These are phyloP conservation scores for Polypedilum pembai DNA, from an alignment of 1,140 invertebrate genomes.

Conservation along the genomic window DNA sequence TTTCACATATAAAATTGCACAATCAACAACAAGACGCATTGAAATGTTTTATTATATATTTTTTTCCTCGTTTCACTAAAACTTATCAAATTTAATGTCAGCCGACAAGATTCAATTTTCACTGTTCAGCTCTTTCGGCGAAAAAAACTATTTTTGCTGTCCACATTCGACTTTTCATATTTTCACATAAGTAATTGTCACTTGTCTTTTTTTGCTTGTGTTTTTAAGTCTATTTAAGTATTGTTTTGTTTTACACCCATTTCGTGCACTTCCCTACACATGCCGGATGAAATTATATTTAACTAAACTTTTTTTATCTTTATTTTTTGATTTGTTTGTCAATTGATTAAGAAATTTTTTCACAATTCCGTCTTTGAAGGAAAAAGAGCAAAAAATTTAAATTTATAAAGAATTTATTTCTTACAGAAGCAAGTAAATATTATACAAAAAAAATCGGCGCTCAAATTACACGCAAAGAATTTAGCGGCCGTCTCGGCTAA, in stretches of 20 bases:
- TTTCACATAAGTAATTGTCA: too few species aligned
- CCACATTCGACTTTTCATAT: too few species aligned
- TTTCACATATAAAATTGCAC: slow-evolving; percentile 18
- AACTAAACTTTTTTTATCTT: background rate
- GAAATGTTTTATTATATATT: background rate
- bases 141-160: too few species aligned
- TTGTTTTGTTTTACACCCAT: background rate
- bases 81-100: slow-evolving; percentile 6
- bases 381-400: background rate
- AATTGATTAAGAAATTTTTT: slow-evolving; percentile 1
- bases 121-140: background rate
- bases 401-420: background rate
- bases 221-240: too few species aligned
- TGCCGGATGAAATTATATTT: background rate
- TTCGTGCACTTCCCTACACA: slow-evolving; percentile 1
- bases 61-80: background rate
- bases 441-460: background rate
- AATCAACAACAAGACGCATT: background rate
- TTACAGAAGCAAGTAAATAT: background rate
- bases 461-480: slow-evolving; percentile 12
- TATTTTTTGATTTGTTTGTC: background rate
- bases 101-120: slow-evolving; percentile 10
- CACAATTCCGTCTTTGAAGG: background rate
- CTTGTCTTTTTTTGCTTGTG: too few species aligned
- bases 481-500: background rate